A percentile compares a stretch with the other conserved stretches of the same genome.
phyloP scores from a whole-genome alignment of 1,140 invertebrate species.

The Trypoxylus dichotomus region DNA sequence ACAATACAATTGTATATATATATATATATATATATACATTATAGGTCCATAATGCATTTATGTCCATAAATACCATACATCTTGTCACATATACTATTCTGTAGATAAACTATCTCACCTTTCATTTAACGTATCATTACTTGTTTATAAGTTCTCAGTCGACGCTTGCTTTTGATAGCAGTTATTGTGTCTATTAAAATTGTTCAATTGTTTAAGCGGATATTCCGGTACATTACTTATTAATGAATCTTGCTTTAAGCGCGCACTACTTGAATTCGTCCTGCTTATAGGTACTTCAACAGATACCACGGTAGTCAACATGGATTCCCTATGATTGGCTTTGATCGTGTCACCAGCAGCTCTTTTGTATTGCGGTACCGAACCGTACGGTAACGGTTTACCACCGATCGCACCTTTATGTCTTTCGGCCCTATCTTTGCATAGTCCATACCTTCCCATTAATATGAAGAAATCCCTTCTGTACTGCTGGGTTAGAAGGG shows the following conservation, averaged over 20 bases:
- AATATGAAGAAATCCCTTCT: slow-evolving; percentile 74
- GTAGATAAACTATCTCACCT: neutral
- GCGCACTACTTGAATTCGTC: slow-evolving; percentile 28
- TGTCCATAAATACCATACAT: neutral
- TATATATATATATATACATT: neutral
- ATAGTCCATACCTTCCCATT: slow-evolving; percentile 61
- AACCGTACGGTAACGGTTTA: slow-evolving; percentile 44
- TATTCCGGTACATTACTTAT: slow-evolving; percentile 16
- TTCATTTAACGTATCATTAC: neutral
- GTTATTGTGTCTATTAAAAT: neutral
- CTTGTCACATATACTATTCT: too few species aligned
- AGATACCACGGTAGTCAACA: slow-evolving; percentile 39
- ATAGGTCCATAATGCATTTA: neutral
- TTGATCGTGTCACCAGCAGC: slow-evolving; percentile 36
- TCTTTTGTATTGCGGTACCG: slow-evolving; percentile 41
- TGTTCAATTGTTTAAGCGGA: neutral
- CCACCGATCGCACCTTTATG: slow-evolving; percentile 46
- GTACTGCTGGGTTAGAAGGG: slow-evolving; percentile 85
- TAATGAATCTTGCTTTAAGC: slow-evolving; percentile 9
- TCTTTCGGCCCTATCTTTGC: slow-evolving; percentile 48
- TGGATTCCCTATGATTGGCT: slow-evolving; percentile 32
- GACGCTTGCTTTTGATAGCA: neutral
- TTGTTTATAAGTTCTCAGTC: slow-evolving; percentile 15
- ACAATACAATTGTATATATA: neutral
- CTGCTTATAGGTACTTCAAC: slow-evolving; percentile 38